A percentile compares a stretch with the other conserved stretches of the same genome.
Conservation (phyloP, 2,113 vertebrate species). For the Petaurus breviceps region DNA sequence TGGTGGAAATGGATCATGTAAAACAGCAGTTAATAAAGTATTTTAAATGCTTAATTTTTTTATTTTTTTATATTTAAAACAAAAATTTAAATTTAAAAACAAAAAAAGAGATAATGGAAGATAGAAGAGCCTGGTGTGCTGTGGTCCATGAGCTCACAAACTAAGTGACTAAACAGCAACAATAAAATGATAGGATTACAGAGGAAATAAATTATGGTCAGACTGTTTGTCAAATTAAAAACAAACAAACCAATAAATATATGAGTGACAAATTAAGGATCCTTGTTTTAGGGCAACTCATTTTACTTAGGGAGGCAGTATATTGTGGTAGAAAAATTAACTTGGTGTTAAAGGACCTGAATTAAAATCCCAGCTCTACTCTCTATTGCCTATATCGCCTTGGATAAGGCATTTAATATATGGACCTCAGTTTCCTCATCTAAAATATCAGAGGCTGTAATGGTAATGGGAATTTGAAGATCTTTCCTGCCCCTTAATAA, state of each 20-base stretch:
- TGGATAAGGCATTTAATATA: no score
- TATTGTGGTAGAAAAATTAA: neutral
- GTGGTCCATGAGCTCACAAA: neutral
- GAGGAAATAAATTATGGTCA: neutral
- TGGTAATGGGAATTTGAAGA: no score
- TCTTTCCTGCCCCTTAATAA: no score
- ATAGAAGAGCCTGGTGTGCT: neutral
- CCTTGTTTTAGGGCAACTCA: neutral
- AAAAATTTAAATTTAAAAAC: no score
- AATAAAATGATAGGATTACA: neutral
- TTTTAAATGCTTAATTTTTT: no score
- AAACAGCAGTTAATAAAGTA: no score
- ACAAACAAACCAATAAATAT: neutral
- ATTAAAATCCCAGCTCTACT: neutral
- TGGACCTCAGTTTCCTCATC: neutral
- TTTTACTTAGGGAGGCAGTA: neutral
- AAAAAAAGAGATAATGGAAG: neutral
- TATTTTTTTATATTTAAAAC: no score
- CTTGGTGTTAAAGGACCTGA: neutral
- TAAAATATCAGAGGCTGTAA: neutral
- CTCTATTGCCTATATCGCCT: neutral
- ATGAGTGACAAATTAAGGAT: neutral
- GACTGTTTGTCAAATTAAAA: neutral
- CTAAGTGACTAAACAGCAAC: neutral
- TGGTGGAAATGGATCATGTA: no score